Conservation (phyloP, 2,113 vertebrate species). For the Nanorana parkeri region DNA sequence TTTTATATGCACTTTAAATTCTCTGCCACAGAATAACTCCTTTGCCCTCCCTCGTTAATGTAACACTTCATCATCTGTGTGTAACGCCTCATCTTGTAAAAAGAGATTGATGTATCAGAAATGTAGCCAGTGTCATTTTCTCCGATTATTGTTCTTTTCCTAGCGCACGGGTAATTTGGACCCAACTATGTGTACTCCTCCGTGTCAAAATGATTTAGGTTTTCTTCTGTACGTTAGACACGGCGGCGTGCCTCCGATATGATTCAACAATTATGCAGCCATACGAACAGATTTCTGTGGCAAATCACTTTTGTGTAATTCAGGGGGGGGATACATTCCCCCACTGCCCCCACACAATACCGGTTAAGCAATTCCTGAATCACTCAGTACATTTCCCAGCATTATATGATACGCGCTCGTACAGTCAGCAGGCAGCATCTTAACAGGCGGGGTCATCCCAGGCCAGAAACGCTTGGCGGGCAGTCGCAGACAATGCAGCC, state of each 20-base stretch:
- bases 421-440: constrained; percentile 62
- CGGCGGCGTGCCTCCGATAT: not conserved
- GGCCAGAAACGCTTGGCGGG: constrained; percentile 66
- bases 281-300: not conserved
- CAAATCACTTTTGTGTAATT: constrained; percentile 41
- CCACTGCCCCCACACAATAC: constrained; percentile 63
- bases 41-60: too few species aligned
- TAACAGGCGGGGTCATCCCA: constrained; percentile 66
- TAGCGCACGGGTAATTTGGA: not conserved
- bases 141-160: not conserved
- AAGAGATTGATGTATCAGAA: not conserved
- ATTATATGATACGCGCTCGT: constrained; percentile 62
- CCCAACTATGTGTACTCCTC: not conserved
- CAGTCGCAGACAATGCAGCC: constrained; percentile 61
- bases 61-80: too few species aligned
- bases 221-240: not conserved
- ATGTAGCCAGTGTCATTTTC: not conserved
- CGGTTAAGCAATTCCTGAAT: constrained; percentile 61
- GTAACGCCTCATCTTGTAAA: not conserved
- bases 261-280: constrained; percentile 28
- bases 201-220: not conserved
- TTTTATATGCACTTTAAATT: too few species aligned
- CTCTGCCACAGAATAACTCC: too few species aligned
- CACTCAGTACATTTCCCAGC: constrained; percentile 59
- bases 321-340: constrained; percentile 45